Evolutionary conservation across 1,140 invertebrate genomes (phyloP), one percentile per base, ranked within the genome.

Genomic region (Amyelois transitella): DNA sequence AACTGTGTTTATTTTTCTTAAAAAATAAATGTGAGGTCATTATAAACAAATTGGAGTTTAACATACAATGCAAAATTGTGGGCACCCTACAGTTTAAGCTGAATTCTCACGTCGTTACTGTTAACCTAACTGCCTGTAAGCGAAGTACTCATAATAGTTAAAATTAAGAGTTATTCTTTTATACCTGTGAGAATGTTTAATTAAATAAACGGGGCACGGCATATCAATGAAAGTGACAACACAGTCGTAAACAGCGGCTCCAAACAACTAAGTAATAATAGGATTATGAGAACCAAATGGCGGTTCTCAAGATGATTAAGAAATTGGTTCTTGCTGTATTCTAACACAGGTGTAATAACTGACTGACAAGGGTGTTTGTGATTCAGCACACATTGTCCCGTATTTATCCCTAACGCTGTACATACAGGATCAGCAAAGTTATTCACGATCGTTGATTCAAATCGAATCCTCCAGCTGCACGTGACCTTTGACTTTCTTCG

Each of bases 91-190:
- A 24, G 58, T 77, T 80, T 85, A 81, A 85, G 60, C 75, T 75
- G 75, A 84, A 65, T 87, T 87, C 84, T 70, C 84, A 87, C 79
- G 77, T 71, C 72, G 75, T 80, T 82, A 87, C 81, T 84, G 81
- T 83, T 86, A 84, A 72, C 76, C 79, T 79, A 85, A 86, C 79
- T 78, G 74, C 70, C 72, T 72, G 74, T 87, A 87, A 87, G 81
- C 81, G 79, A 72, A 68, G 72, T 75, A 77, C 77, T 75, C 81
- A 78, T 87, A 84, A 84, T 79, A 75, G 67, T 79, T 84, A 77
- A 86, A 85, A 81, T 85, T 87, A 83, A 84, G 79, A 83, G 74
- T 86, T 86, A 84, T 84, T 87, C 77, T 87, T 81, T 72, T 75
- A 82, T 69, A 77, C 67, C 72, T 81, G 80, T 87, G 84, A 79